phyloP scores from a whole-genome alignment of 92 coral and sea anemone genomes.

The Muricea muricata region DNA sequence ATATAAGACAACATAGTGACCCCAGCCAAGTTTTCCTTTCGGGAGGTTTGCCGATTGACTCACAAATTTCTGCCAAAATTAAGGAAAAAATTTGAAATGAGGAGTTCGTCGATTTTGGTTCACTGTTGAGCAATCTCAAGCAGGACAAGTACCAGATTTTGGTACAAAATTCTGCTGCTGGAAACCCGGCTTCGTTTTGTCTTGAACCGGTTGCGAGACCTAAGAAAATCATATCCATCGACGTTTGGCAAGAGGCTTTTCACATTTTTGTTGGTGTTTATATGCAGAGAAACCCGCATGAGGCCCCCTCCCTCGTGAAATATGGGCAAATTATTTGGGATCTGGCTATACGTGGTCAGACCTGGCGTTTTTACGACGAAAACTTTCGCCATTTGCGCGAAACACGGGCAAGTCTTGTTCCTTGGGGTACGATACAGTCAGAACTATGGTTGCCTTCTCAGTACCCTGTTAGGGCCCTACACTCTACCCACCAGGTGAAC shows the following conservation, averaged over 20 bases:
- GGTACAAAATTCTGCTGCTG: not conserved
- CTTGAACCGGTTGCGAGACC: not conserved
- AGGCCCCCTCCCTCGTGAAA: not conserved
- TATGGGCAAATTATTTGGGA: not conserved
- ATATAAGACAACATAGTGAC: not conserved
- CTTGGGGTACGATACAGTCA: not conserved
- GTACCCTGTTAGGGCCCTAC: not conserved
- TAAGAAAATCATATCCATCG: not conserved
- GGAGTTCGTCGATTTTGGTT: not conserved
- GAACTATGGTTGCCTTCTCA: not conserved
- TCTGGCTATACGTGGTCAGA: not conserved
- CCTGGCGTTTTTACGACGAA: not conserved
- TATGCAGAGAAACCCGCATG: not conserved
- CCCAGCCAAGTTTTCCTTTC: not conserved
- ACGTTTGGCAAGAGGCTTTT: not conserved
- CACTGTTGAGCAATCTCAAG: not conserved
- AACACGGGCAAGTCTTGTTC: not conserved
- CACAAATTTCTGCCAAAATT: not conserved
- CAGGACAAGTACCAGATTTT: not conserved
- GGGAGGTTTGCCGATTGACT: not conserved
- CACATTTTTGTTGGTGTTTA: not conserved
- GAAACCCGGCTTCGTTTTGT: not conserved
- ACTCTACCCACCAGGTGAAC: not conserved
- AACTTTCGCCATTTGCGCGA: no score
- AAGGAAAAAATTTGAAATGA: not conserved